These are phyloP conservation scores for Lomographa bimaculata DNA, from an alignment of 2,888 invertebrate genomes.

Conservation along the genomic window DNA sequence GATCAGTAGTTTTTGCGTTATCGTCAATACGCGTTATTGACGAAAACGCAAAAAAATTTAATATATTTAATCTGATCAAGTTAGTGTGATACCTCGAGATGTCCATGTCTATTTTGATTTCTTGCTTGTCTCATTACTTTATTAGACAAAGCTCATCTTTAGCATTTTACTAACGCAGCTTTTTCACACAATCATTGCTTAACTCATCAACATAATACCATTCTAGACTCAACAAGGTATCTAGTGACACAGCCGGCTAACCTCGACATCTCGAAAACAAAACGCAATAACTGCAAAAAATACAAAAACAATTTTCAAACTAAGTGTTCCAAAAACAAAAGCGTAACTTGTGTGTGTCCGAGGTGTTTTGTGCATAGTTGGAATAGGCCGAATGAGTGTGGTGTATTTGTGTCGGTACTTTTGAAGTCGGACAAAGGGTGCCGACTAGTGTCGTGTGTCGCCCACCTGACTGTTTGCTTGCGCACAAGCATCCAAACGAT, in stretches of 20 bases:
- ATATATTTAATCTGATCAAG: too few relatives aligned
- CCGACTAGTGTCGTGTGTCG: constrained; percentile 76
- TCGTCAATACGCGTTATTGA: too few relatives aligned
- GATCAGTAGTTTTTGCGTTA: too few relatives aligned
- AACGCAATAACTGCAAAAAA: constrained; percentile 33
- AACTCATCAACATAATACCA: constrained; percentile 53
- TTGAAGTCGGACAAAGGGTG: constrained; percentile 75
- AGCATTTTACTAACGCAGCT: constrained; percentile 34
- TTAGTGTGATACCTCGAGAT: too few relatives aligned
- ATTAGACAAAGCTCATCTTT: constrained; percentile 9
- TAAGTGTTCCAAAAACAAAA: constrained; percentile 14
- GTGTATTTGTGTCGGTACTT: constrained; percentile 72
- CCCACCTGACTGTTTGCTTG: constrained; percentile 78
- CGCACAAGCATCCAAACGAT: constrained; percentile 43
- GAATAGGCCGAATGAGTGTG: constrained; percentile 27
- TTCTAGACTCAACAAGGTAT: constrained; percentile 75
- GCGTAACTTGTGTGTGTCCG: constrained; percentile 19
- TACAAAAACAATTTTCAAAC: constrained; percentile 11
- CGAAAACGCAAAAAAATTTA: too few relatives aligned
- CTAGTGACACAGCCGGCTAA: constrained; percentile 54
- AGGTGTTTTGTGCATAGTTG: constrained; percentile 34
- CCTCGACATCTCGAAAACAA: constrained; percentile 32
- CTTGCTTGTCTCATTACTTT: constrained; percentile 4
- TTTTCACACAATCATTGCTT: constrained; percentile 50
- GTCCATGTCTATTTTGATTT: constrained; percentile 1